Base-by-base conservation (phyloP, 2,113 vertebrate species). In the Solea senegalensis region DNA sequence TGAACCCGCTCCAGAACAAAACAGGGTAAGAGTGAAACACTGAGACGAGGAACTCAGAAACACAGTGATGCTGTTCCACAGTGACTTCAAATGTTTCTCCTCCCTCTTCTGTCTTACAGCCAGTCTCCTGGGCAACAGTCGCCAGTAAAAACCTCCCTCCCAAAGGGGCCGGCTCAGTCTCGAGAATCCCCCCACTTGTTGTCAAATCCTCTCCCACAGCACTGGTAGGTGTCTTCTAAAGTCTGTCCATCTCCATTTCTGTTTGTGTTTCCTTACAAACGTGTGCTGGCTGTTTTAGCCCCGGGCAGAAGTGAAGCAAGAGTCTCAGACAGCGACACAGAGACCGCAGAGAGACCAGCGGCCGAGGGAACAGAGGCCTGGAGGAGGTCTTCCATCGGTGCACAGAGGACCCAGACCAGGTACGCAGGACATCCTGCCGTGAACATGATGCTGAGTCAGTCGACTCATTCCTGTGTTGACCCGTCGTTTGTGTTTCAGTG, bases 91-190 rank as follows among this genome's bases (percentile, higher is more conserved):
- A 34, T 43, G 14, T 45, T 7, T 14, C n/a, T 8, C 44, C 4
- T 57, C 46, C 3, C 0, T 0, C 9, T 1, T 62, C 9, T 3
- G 8, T 8, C 9, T 27, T 2, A 7, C 85, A 94, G 93, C 91
- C 88, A 0, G 99, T 97, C 90, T 99, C 97, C 21, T 99, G 98
- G 98, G 98, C 98, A 0, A 97, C 94, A 0, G 98, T 99, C 88
- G 99, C 98, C 61, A 98, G 97, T 92, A 99, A 99, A 92, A 98
- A 99, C 84, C 96, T 99, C 48, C 97, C 97, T 54, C 98, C 96
- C 63, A 98, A 96, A 58, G 98, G 97, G 68, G 95, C 95, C 34
- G 95, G 97, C 85, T 95, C 97, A 0, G 96, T 95, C 11, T 97
- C 96, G 2, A 97, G 98, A 84, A 94, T 98, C 82, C 91, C 96